Percentiles rank a stretch among this genome's conserved stretches.
phyloP scores from a whole-genome alignment of 1,140 invertebrate genomes.

The Reticulitermes speratus region DNA sequence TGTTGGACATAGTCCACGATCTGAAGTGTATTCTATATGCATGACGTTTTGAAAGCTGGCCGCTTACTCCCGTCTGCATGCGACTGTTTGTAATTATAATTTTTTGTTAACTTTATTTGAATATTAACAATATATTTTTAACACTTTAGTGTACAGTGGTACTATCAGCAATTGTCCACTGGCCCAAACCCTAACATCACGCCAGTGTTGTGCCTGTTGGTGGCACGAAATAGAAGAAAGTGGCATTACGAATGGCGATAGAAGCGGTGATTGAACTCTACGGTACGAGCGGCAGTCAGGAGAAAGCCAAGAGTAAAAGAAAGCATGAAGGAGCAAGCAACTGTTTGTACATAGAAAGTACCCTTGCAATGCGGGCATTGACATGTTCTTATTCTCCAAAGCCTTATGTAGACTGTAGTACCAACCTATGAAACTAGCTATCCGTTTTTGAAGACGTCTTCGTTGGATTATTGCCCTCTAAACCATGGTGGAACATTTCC shows the following conservation, averaged over 20 bases:
- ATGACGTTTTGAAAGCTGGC: too few relatives aligned
- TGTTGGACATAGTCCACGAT: too few relatives aligned
- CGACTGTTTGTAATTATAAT: too few relatives aligned
- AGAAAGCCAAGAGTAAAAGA: slow-evolving; percentile 15
- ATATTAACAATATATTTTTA: too few relatives aligned
- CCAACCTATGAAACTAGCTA: neutral
- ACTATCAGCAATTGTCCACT: too few relatives aligned
- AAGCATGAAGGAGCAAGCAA: neutral
- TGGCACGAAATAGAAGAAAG: neutral
- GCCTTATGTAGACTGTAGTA: neutral
- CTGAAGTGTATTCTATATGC: too few relatives aligned
- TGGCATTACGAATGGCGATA: neutral
- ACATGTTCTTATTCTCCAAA: slow-evolving; percentile 4
- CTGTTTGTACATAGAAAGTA: slow-evolving; percentile 20
- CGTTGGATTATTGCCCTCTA: neutral
- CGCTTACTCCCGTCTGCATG: too few relatives aligned
- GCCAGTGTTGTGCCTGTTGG: neutral
- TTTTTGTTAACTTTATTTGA: too few relatives aligned
- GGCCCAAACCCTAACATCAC: too few relatives aligned
- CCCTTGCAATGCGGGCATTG: neutral
- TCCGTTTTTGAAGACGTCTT: neutral
- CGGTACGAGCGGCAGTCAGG: neutral
- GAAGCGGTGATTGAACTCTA: neutral
- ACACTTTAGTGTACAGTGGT: too few relatives aligned
- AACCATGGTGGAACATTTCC: neutral